Evolutionary conservation across 1,140 invertebrate species (phyloP).

Genomic region (Ceratina japonica): DNA sequence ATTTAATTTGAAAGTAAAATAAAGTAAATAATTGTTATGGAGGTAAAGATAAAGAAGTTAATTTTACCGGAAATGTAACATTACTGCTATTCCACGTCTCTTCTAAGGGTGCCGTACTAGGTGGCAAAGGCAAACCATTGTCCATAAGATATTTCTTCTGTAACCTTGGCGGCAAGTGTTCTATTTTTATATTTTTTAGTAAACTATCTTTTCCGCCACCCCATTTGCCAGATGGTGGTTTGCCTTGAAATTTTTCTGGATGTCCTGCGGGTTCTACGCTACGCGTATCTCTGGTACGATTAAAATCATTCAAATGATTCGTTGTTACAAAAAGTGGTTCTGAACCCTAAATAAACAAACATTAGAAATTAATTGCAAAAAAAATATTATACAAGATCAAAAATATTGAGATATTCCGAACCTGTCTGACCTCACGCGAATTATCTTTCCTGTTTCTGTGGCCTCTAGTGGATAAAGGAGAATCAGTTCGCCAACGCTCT

Average conservation of each 20-base stretch:
- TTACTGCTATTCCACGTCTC: constrained; percentile 79
- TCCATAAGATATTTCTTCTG: constrained; percentile 79
- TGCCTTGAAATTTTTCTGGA: constrained; percentile 78
- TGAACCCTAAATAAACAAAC: constrained; percentile 75
- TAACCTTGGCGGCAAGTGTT: constrained; percentile 80
- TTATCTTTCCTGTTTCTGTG: constrained; percentile 72
- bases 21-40: background rate
- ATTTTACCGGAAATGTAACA: constrained; percentile 76
- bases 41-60: background rate
- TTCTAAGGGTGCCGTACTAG: constrained; percentile 72
- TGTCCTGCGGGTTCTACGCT: constrained; percentile 79
- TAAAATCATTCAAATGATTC: constrained; percentile 71
- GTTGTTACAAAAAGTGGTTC: constrained; percentile 77
- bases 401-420: constrained; percentile 35
- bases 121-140: constrained; percentile 73
- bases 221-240: constrained; percentile 80
- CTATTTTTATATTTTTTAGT: constrained; percentile 74
- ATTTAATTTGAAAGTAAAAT: background rate
- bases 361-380: background rate
- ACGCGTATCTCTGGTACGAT: constrained; percentile 79
- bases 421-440: constrained; percentile 70
- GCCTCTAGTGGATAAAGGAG: constrained; percentile 68
- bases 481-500: constrained; percentile 75
- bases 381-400: background rate
- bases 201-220: constrained; percentile 74